These are phyloP conservation scores for Graptemys geographica DNA, from an alignment of 2,797 vertebrate genomes.

Conservation along the genomic window DNA sequence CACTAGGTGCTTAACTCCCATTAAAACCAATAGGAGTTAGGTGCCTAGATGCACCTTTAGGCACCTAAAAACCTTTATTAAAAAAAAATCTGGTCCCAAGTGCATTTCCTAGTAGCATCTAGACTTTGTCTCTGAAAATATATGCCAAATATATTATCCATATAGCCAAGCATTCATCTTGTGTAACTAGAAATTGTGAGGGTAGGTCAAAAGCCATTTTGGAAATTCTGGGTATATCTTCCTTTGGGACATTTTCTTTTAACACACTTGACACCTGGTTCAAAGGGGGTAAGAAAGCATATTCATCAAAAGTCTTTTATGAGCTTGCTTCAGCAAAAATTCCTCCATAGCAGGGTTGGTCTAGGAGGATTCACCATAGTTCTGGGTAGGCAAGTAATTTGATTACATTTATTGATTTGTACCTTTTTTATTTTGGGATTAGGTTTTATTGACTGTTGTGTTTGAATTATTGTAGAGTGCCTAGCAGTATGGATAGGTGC, in stretches of 20 bases:
- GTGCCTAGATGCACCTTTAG: background rate
- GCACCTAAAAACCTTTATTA: background rate
- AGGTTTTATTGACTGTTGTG: background rate
- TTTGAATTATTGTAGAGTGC: background rate
- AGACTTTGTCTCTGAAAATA: background rate
- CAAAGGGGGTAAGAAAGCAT: background rate
- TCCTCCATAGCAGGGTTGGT: background rate
- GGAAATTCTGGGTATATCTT: background rate
- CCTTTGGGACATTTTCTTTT: background rate
- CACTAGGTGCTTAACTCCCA: too few species aligned
- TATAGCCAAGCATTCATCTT: background rate
- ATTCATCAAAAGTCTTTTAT: background rate
- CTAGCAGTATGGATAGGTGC: background rate
- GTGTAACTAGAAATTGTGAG: background rate
- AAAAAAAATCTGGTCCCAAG: background rate
- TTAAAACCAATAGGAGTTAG: background rate
- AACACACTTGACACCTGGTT: background rate
- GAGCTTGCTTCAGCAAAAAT: background rate
- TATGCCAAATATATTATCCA: background rate
- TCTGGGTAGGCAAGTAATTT: background rate
- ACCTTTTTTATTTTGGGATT: background rate
- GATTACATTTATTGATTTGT: background rate
- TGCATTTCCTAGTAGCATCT: accelerated
- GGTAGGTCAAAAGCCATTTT: background rate
- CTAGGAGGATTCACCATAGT: background rate